These are phyloP conservation scores for Otus sunia DNA, from an alignment of 2,113 vertebrate species.

Conservation along the genomic window DNA sequence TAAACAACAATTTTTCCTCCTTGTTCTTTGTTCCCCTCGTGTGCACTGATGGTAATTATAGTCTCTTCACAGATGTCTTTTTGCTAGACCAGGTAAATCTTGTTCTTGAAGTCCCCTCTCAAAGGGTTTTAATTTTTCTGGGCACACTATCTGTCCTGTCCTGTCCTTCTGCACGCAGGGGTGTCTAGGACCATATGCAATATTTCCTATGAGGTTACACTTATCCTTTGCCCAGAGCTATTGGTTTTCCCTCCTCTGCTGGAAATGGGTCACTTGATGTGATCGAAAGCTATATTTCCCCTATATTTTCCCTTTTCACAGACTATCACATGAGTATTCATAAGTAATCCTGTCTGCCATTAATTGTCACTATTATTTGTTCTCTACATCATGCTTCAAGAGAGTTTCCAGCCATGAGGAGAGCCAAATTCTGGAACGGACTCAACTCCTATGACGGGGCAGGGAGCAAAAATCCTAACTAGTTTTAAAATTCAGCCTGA, in stretches of 20 bases:
- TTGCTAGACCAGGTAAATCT: neutral
- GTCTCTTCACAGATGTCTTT: neutral
- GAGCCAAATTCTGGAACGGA: neutral
- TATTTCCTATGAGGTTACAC: neutral
- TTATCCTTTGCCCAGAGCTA: neutral
- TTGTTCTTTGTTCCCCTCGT: neutral
- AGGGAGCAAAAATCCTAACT: slow-evolving; percentile 1
- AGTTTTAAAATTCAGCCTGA: slow-evolving; percentile 33
- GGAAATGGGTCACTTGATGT: neutral
- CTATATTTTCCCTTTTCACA: neutral
- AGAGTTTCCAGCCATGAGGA: neutral
- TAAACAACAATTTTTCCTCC: neutral
- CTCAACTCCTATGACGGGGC: neutral
- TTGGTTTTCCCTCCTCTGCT: neutral
- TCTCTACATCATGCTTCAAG: neutral
- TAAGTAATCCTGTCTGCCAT: neutral
- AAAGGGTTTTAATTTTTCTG: neutral
- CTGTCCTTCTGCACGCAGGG: neutral
- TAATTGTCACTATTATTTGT: neutral
- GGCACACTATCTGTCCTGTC: neutral
- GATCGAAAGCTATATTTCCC: neutral
- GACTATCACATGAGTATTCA: neutral
- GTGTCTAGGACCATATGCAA: neutral
- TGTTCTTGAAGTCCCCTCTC: neutral
- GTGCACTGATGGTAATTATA: neutral